Conservation (phyloP, 2,797 vertebrate genomes). For the Naso thynnoides region DNA sequence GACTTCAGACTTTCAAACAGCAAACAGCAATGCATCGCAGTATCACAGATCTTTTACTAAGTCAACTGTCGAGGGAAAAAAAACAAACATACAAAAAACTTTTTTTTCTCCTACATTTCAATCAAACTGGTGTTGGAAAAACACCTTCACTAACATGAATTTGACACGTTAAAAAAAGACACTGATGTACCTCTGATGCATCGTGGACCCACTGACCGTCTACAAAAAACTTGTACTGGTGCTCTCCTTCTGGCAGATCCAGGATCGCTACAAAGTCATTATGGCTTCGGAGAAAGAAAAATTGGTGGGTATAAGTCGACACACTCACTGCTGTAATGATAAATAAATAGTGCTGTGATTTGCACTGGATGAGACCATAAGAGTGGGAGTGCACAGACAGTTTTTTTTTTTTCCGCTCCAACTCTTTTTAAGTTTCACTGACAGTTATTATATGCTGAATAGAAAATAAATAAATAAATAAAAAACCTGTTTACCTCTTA, state of each 20-base stretch:
- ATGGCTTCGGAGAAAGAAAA: conserved; percentile 85
- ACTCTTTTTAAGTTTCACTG: too few relatives aligned
- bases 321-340: too few relatives aligned
- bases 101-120: not conserved
- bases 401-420: too few relatives aligned
- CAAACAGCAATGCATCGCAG: not conserved
- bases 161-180: not conserved
- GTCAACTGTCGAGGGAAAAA: too few relatives aligned
- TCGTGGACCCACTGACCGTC: conserved; percentile 98
- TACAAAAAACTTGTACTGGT: conserved; percentile 99
- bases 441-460: too few relatives aligned
- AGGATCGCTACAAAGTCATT: conserved; percentile 98
- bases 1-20: not conserved
- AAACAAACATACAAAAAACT: not conserved
- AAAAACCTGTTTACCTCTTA: conserved; percentile 88
- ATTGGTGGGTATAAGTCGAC: not conserved
- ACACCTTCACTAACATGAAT: not conserved
- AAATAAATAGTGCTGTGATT: too few relatives aligned
- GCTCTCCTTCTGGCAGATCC: conserved; percentile 96
- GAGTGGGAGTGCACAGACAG: not conserved
- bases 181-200: conserved; percentile 90
- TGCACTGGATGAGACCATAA: not conserved
- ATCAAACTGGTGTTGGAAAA: not conserved
- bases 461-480: not conserved
- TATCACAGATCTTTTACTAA: not conserved